Evolutionary conservation across 2,888 invertebrate genomes (phyloP).

Genomic region (Drosophila greeni): DNA sequence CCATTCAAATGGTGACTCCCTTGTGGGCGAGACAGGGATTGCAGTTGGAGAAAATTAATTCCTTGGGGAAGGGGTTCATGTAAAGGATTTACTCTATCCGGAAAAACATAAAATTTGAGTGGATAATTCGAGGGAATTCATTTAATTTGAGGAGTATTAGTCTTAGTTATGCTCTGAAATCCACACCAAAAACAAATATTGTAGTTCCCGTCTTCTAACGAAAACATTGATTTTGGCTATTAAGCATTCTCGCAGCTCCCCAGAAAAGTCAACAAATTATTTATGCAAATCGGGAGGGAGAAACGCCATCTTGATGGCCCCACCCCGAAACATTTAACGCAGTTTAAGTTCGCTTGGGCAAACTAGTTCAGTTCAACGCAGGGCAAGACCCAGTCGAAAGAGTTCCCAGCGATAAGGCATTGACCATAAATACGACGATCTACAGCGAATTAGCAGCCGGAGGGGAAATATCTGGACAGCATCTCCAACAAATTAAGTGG

Average conservation of each 20-base stretch:
- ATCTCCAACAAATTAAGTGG: conserved; percentile 71
- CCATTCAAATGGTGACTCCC: conserved; percentile 31
- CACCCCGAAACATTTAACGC: conserved; percentile 44
- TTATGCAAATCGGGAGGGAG: conserved; percentile 55
- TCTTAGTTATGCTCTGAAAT: background rate
- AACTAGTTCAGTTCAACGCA: conserved; percentile 50
- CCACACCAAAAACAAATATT: background rate
- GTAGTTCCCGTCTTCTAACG: background rate
- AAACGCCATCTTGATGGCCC: conserved; percentile 32
- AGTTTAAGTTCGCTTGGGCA: conserved; percentile 44
- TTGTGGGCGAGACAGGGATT: background rate
- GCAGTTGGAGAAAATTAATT: conserved; percentile 6
- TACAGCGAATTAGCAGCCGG: conserved; percentile 53
- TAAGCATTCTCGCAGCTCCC: conserved; percentile 15
- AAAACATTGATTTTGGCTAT: conserved; percentile 4
- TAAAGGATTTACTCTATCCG: background rate
- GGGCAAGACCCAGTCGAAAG: conserved; percentile 15
- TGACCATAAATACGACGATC: conserved; percentile 49
- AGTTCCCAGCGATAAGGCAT: conserved; percentile 36
- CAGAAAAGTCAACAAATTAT: conserved; percentile 14
- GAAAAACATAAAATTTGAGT: background rate
- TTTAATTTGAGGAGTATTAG: too few relatives aligned
- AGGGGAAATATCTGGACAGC: conserved; percentile 58
- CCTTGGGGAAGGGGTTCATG: background rate
- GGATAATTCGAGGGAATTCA: too few relatives aligned